Percentiles rank a stretch among this genome's conserved stretches.
Evolutionary conservation across 2,113 vertebrate genomes (phyloP).

Genomic region (Peromyscus polionotus): DNA sequence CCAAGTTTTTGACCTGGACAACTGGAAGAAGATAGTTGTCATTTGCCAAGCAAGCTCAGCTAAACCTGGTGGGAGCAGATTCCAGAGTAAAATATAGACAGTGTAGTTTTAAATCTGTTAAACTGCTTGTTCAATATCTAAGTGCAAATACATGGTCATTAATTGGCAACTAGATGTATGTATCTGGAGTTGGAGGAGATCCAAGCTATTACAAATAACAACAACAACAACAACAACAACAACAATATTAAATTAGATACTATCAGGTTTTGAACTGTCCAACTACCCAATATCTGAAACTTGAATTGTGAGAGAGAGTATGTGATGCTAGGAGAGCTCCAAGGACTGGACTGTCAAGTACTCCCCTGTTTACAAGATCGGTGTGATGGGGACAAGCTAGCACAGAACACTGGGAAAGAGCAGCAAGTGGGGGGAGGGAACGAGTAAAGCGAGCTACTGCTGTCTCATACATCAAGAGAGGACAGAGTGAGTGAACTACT

Average conservation of each 20-base stretch:
- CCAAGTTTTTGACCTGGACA: background rate
- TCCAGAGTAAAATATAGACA: background rate
- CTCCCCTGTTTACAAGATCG: background rate
- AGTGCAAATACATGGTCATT: background rate
- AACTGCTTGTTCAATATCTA: background rate
- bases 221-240: background rate
- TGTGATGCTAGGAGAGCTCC: background rate
- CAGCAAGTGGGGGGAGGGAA: background rate
- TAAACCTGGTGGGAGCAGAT: background rate
- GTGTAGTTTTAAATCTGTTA: conserved; percentile 24
- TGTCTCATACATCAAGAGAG: background rate
- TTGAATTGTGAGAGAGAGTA: background rate
- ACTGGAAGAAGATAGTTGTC: background rate
- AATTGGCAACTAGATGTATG: background rate
- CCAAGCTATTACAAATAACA: background rate
- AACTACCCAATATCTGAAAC: background rate
- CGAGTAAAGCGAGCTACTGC: background rate
- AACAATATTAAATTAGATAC: background rate
- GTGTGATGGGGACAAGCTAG: background rate
- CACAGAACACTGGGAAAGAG: background rate
- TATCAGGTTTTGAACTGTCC: background rate
- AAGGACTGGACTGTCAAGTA: background rate
- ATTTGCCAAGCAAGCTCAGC: background rate
- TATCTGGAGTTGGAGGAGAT: background rate
- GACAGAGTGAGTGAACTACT: background rate